Evolutionary conservation across 2,113 vertebrate genomes (phyloP), one percentile per base, ranked within the genome.

Genomic region (Camelus dromedarius): DNA sequence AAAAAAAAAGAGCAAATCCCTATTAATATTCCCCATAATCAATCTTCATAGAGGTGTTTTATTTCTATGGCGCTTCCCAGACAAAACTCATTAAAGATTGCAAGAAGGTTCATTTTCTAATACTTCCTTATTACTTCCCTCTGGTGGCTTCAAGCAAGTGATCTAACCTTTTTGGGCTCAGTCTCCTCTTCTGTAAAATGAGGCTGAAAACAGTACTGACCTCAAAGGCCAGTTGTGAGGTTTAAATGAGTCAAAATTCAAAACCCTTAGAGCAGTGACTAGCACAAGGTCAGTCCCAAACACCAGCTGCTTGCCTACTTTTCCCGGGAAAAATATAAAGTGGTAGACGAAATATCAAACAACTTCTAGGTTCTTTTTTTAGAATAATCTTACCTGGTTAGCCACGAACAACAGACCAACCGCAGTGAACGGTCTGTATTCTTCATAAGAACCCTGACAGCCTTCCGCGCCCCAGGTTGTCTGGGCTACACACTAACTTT

Each of bases 391-490:
- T 8, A 22, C 81, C 76, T 32, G 58, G 56, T 64, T 42, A 72
- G 4, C 50, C 50, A 35, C 5, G 18, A 32, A 50, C 19, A 15
- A 32, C 8, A 15, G 3, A 2, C 58, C 88, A 35, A 28, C 10
- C 22, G 19, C 3, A 26, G 6, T 12, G 38, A 79, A 4, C 4
- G 5, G 10, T 56, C 10, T 19, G 5, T 24, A 18, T 6, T 48
- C 11, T 30, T 62, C 32, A 1, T 50, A 20, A 56, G 73, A 70
- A 56, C 52, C 10, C 42, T 50, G 48, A 35, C 32, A 18, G 4
- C 4, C 32, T 19, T 64, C 67, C 6, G 12, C 6, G 54, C 2
- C 1, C 19, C 0, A 8, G 26, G 14, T 9, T 14, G 35, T 28
- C 60, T 18, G 1, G 0, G 30, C 28, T 14, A 1, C 8, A 62